Percentiles rank a stretch among this genome's conserved stretches.
Conservation (phyloP, 2,113 vertebrate species). For the Boulengeromyrus knoepffleri region DNA sequence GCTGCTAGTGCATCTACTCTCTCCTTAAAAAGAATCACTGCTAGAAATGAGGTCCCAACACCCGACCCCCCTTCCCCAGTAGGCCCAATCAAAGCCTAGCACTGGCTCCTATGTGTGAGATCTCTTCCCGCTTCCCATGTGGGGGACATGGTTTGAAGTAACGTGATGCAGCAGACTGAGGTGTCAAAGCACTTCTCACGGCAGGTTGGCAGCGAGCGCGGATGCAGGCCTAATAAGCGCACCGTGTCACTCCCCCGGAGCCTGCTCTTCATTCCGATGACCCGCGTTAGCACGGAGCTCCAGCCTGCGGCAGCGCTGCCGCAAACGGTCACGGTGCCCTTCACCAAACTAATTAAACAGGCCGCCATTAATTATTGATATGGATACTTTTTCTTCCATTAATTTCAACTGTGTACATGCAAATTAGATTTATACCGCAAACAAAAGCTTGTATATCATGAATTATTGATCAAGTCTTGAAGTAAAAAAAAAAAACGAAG, state of each 20-base stretch:
- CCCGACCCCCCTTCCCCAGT: background rate
- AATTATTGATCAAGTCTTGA: constrained; percentile 42
- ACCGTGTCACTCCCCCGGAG: background rate
- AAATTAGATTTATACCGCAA: constrained; percentile 36
- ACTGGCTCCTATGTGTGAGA: background rate
- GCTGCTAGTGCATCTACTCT: constrained; percentile 16
- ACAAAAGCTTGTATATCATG: constrained; percentile 42
- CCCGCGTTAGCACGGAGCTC: background rate
- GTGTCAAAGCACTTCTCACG: constrained; percentile 31
- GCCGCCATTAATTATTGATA: background rate
- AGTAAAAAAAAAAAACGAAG: constrained; percentile 30
- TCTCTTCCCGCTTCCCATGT: background rate
- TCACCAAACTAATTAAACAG: background rate
- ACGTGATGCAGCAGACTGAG: constrained; percentile 20
- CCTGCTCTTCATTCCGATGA: background rate
- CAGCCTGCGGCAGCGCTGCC: background rate
- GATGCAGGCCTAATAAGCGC: constrained; percentile 20
- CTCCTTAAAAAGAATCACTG: constrained; percentile 23
- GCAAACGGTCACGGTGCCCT: background rate
- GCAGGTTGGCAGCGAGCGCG: constrained; percentile 20
- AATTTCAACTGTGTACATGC: constrained; percentile 23
- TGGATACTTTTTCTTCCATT: background rate
- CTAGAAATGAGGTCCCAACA: constrained; percentile 14
- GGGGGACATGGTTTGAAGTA: constrained; percentile 1
- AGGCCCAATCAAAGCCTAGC: constrained; percentile 33